Conservation (phyloP, 2,113 vertebrate genomes). For the Seriola dumerili region DNA sequence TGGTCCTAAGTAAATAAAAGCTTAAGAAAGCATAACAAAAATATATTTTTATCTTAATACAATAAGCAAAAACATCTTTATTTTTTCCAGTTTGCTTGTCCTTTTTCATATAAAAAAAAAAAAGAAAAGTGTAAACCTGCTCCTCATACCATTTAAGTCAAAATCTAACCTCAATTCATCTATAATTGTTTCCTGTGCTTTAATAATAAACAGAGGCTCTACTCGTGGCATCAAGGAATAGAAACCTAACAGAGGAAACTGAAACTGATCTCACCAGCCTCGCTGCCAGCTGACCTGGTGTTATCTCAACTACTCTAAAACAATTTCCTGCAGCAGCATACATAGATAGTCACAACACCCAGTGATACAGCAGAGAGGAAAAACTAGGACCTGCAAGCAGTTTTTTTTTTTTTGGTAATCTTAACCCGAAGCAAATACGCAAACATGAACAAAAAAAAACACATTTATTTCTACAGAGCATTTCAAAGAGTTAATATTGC, state of each 20-base stretch:
- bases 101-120: background rate
- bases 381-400: background rate
- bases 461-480: background rate
- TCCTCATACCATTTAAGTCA: background rate
- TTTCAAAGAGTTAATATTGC: background rate
- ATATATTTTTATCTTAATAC: constrained; percentile 15
- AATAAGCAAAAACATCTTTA: background rate
- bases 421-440: background rate
- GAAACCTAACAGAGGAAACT: constrained; percentile 41
- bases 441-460: background rate
- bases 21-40: constrained; percentile 13
- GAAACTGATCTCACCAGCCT: constrained; percentile 22
- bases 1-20: background rate
- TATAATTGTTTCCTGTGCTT: background rate
- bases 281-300: background rate
- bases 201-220: background rate
- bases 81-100: background rate
- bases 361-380: background rate
- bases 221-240: constrained; percentile 4
- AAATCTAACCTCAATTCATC: background rate
- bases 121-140: constrained; percentile 40
- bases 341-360: background rate
- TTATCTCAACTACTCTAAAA: background rate
- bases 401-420: constrained; percentile 8
- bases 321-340: background rate